Base-by-base conservation (phyloP, 2,113 vertebrate genomes). In the Cichladusa arquata region DNA sequence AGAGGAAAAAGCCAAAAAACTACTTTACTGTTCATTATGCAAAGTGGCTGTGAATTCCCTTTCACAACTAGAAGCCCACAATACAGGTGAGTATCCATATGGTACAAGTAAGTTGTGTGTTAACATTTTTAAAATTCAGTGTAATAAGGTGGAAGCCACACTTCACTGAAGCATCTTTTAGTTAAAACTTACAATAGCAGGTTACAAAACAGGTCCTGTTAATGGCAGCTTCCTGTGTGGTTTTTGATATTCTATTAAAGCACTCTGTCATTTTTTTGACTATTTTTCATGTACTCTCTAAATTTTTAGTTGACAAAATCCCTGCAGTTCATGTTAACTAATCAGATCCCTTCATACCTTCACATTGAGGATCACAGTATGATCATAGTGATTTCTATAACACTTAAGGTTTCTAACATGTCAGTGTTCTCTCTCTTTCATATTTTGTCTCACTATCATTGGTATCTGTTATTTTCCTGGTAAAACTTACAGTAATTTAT, bases 21-120 rank as follows among this genome's bases (percentile, higher is more conserved):
- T 99, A 69, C 98, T 99, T 83, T 99, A 99, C 92, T 99, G 99
- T 97, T 99, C 99, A 16, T 98, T 99, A 94, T 99, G 99, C 97
- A 99, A 99, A 98, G 99, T 99, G 64, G 99, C 99, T 42, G 99
- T 99, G 97, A 99, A 99, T 97, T 99, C 99, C 6, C 97, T 99
- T 92, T 99, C 99, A 57, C 99, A 99, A 97, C 98, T 99, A 92
- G 99, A 99, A 97, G 99, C 99, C 47, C 99, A 99, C 96, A 99
- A 99, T 93, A 99, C 98, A 98, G 99, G 99, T 99, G 79, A 90
- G 96, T 82, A 14, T 38, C 45, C 44, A 14, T 38, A 57, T 6
- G 8, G 25, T 34, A 12, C 29, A 56, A 77, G 53, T 66, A 40
- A 71, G 19, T 28, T 71, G 7, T 19, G 8, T 66, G 19, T 19